These are phyloP conservation scores for Oscheius sp. DNA, from an alignment of 2,888 invertebrate genomes.

Conservation along the genomic window DNA sequence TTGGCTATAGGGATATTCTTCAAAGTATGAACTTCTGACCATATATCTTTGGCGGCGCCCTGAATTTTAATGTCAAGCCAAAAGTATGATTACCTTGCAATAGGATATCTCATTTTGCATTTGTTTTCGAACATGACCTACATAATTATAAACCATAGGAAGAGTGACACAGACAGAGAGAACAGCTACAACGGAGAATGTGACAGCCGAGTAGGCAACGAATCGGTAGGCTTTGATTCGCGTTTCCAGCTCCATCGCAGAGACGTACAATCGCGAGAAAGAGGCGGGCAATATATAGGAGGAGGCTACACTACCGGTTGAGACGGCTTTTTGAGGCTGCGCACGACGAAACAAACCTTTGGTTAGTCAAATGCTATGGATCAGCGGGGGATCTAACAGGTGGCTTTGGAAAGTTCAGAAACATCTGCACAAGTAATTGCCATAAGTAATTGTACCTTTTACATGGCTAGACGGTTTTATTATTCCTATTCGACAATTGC, in stretches of 20 bases:
- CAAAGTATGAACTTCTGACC: conserved; percentile 54
- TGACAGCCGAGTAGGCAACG: conserved; percentile 55
- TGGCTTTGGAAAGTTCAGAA: no score
- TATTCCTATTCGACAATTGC: neutral
- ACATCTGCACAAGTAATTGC: no score
- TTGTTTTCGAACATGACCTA: conserved; percentile 61
- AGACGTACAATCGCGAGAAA: neutral
- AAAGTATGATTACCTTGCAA: conserved; percentile 55
- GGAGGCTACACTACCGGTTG: neutral
- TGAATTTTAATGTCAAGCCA: conserved; percentile 8
- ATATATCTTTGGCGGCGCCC: conserved; percentile 66
- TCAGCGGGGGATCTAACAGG: no score
- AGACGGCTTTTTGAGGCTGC: neutral
- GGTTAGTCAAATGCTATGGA: no score
- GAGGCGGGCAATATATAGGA: conserved; percentile 5
- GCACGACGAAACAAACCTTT: no score
- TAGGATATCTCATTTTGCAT: conserved; percentile 68
- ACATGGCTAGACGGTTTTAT: neutral
- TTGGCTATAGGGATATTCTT: conserved; percentile 46
- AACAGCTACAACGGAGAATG: conserved; percentile 55
- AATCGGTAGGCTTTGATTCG: conserved; percentile 54
- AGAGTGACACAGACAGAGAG: conserved; percentile 57
- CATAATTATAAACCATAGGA: conserved; percentile 70
- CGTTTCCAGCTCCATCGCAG: conserved; percentile 46
- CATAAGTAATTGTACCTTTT: no score